phyloP scores from a whole-genome alignment of 1,140 invertebrate genomes.

The Brachionus asplanchnoidis region DNA sequence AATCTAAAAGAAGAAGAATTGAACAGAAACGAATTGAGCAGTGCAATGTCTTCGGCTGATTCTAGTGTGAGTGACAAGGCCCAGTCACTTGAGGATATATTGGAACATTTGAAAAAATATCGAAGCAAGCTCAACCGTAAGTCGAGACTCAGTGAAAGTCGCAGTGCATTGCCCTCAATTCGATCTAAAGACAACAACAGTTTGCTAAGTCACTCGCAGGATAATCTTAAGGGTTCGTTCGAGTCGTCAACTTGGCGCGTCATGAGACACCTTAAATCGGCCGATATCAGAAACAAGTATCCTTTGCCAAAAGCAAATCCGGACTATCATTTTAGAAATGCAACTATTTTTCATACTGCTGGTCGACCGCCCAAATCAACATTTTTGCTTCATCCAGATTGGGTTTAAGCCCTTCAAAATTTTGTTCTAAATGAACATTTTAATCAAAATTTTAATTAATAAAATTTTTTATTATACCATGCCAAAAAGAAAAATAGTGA shows the following conservation, averaged over 20 bases:
- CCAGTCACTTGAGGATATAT: slow-evolving; percentile 30
- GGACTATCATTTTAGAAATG: slow-evolving; percentile 39
- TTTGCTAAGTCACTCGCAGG: slow-evolving; percentile 5
- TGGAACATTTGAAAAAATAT: slow-evolving; percentile 20
- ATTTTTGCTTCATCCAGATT: slow-evolving; percentile 40
- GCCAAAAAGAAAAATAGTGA: too few relatives aligned
- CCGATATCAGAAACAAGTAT: slow-evolving; percentile 35
- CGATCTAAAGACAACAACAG: slow-evolving; percentile 10
- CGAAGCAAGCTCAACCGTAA: not conserved
- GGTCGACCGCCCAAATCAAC: slow-evolving; percentile 36
- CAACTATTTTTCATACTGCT: slow-evolving; percentile 32
- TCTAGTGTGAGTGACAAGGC: not conserved
- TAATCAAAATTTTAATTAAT: not conserved
- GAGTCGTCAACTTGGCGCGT: slow-evolving; percentile 15
- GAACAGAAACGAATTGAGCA: not conserved
- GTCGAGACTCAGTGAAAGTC: not conserved
- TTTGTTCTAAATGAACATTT: not conserved
- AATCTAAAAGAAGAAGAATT: not conserved
- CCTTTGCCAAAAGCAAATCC: slow-evolving; percentile 39
- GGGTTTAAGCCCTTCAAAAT: not conserved
- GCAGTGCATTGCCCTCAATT: not conserved
- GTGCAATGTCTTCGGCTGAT: not conserved
- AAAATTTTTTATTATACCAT: not conserved
- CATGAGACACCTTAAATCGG: slow-evolving; percentile 4
- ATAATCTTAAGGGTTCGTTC: slow-evolving; percentile 5